A percentile compares a stretch with the other conserved stretches of the same genome.
phyloP scores from a whole-genome alignment of 2,113 vertebrate species.

The Psittacara wagleri region DNA sequence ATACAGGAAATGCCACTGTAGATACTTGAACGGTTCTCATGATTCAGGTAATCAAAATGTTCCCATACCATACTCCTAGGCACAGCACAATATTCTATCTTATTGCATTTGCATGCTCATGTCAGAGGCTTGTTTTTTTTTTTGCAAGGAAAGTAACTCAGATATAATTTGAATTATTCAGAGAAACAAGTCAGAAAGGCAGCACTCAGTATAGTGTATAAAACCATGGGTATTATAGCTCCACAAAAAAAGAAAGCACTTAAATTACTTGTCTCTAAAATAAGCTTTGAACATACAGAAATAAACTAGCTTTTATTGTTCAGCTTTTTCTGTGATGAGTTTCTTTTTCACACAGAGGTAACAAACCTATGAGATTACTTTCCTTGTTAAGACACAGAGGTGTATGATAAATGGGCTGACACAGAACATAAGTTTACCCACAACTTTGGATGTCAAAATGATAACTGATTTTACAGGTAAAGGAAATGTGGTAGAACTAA shows the following conservation, averaged over 20 bases:
- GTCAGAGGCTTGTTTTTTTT: neutral
- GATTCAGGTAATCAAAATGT: neutral
- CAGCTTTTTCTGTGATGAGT: neutral
- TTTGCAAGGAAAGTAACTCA: neutral
- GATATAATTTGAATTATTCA: constrained; percentile 11
- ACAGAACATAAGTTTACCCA: neutral
- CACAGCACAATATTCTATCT: neutral
- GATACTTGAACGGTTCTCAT: neutral
- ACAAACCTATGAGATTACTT: neutral
- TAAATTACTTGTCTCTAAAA: neutral
- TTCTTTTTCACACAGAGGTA: neutral
- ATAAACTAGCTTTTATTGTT: neutral
- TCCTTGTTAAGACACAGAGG: neutral
- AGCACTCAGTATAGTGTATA: neutral
- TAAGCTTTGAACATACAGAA: neutral
- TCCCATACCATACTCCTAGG: neutral
- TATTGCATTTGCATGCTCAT: neutral
- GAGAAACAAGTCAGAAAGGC: constrained; percentile 25
- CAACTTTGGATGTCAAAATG: neutral
- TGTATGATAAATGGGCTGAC: neutral
- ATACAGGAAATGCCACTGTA: neutral
- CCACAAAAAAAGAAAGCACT: neutral
- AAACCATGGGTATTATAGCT: neutral
- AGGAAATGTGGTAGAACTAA: neutral
- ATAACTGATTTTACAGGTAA: neutral